These are phyloP conservation scores for Tachina fera DNA, from an alignment of 2,888 invertebrate genomes.

Conservation along the genomic window DNA sequence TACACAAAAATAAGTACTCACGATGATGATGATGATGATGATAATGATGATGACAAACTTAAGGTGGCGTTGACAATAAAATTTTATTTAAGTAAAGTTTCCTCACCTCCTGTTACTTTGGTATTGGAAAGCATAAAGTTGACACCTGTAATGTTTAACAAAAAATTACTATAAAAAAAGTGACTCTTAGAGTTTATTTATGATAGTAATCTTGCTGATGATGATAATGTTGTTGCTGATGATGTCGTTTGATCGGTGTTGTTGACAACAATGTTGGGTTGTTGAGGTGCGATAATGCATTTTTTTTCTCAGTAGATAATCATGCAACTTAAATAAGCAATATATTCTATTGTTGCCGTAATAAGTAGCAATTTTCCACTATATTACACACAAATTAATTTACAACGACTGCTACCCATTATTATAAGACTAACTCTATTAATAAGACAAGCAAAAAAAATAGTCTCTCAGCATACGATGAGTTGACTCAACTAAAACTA, in stretches of 20 bases:
- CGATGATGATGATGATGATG: background rate
- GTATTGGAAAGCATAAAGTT: constrained; percentile 32
- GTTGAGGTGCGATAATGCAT: constrained; percentile 22
- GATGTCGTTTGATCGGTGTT: constrained; percentile 2
- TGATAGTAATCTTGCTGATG: constrained; percentile 37
- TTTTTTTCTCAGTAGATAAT: background rate
- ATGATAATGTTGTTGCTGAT: constrained; percentile 38
- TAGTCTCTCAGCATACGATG: constrained; percentile 8
- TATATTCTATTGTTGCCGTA: constrained; percentile 54
- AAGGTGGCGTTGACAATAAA: constrained; percentile 45
- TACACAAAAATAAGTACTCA: constrained; percentile 1
- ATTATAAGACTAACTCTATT: constrained; percentile 24
- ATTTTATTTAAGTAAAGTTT: constrained; percentile 9
- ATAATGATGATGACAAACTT: constrained; percentile 39
- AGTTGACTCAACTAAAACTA: constrained; percentile 31
- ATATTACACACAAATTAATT: constrained; percentile 36
- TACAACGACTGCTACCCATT: constrained; percentile 28
- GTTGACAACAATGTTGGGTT: constrained; percentile 42
- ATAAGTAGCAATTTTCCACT: constrained; percentile 53
- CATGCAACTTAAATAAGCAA: constrained; percentile 15
- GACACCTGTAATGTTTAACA: constrained; percentile 59
- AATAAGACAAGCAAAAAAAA: constrained; percentile 26
- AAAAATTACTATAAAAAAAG: constrained; percentile 22
- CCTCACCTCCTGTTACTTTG: background rate
- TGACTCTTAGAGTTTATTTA: constrained; percentile 41